A percentile compares a stretch with the other conserved stretches of the same genome.
phyloP scores from a whole-genome alignment of 2,113 vertebrate genomes.

The Ictalurus furcatus region DNA sequence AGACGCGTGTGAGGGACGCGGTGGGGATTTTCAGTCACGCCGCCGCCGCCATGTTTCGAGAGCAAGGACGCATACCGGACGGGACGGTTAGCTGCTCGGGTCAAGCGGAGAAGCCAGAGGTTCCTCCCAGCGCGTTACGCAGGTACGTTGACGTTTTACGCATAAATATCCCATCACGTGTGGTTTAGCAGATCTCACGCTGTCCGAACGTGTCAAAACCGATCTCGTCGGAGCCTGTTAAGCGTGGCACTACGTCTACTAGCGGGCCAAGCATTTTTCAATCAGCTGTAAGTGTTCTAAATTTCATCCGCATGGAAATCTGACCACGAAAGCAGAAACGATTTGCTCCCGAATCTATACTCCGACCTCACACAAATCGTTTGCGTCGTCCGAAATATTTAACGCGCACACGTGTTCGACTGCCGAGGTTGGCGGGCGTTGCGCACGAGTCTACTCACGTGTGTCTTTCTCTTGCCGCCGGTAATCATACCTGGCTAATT shows the following conservation, averaged over 20 bases:
- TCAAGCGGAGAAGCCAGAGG: slow-evolving; percentile 82
- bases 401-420: background rate
- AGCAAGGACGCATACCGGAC: slow-evolving; percentile 89
- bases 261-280: background rate
- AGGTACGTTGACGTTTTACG: slow-evolving; percentile 70
- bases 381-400: background rate
- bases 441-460: background rate
- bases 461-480: background rate
- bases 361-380: background rate
- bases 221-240: background rate
- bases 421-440: background rate
- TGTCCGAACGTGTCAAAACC: background rate
- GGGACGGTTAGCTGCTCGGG: slow-evolving; percentile 89
- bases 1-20: slow-evolving; percentile 85
- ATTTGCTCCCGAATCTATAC: background rate
- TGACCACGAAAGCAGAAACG: background rate
- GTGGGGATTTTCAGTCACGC: slow-evolving; percentile 90
- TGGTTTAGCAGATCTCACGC: background rate
- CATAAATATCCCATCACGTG: background rate
- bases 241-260: background rate
- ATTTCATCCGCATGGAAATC: background rate
- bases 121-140: slow-evolving; percentile 85
- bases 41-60: slow-evolving; percentile 88
- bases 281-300: background rate
- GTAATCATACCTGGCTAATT: slow-evolving; percentile 39